These are phyloP conservation scores for Vulpes lagopus DNA, from an alignment of 2,113 vertebrate genomes.

Conservation along the genomic window DNA sequence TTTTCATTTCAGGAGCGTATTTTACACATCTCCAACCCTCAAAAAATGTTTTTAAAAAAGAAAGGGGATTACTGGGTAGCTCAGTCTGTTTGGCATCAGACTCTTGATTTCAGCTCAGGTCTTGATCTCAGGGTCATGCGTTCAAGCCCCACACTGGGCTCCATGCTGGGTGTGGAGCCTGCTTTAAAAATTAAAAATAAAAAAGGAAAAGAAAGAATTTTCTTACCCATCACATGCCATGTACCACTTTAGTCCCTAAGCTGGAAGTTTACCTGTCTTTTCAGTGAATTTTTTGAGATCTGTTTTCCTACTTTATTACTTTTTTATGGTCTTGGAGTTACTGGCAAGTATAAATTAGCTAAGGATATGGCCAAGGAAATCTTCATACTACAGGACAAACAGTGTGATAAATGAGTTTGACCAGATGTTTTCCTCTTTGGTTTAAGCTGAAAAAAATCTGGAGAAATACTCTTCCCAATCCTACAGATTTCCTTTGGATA, in stretches of 20 bases:
- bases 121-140: neutral
- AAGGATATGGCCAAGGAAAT: conserved; percentile 43
- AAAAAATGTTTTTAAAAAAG: neutral
- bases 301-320: conserved; percentile 31
- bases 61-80: neutral
- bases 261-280: conserved; percentile 5
- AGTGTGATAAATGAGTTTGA: conserved; percentile 53
- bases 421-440: conserved; percentile 61
- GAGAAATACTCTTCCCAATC: neutral
- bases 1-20: conserved; percentile 13
- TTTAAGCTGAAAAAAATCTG: conserved; percentile 52
- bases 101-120: neutral
- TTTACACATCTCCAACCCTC: neutral
- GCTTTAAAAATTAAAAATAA: neutral
- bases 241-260: neutral
- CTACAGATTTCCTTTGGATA: conserved; percentile 26
- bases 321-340: conserved; percentile 61
- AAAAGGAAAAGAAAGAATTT: neutral
- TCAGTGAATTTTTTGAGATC: conserved; percentile 49
- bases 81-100: neutral
- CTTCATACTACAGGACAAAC: conserved; percentile 22
- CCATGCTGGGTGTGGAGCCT: neutral
- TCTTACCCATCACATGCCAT: neutral
- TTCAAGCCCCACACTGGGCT: neutral
- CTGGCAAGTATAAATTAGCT: conserved; percentile 7